A percentile compares a stretch with the other conserved stretches of the same genome.
phyloP scores from a whole-genome alignment of 2,113 vertebrate genomes.

The Leucopternis melanops region DNA sequence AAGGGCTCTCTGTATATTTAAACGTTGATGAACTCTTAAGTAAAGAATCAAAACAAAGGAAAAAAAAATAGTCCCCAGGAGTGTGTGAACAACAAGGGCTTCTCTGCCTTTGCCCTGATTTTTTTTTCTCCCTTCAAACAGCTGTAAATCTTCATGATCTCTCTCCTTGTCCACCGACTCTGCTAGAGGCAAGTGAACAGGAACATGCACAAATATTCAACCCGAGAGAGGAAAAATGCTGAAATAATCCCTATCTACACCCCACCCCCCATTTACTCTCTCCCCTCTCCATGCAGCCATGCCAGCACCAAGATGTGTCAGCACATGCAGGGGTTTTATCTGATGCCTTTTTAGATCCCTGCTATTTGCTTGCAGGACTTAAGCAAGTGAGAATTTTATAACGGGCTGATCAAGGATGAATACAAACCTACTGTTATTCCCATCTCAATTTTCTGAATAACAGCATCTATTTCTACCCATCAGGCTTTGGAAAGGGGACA shows the following conservation, averaged over 20 bases:
- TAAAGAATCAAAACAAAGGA: conserved; percentile 43
- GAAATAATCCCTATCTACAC: neutral
- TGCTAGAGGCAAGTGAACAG: neutral
- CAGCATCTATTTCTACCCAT: neutral
- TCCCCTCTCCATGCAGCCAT: neutral
- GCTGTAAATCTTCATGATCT: neutral
- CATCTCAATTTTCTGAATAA: neutral
- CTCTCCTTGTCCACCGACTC: neutral
- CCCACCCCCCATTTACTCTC: neutral
- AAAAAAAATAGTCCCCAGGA: neutral
- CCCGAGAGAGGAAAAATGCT: neutral
- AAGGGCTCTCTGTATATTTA: neutral
- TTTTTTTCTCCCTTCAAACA: neutral
- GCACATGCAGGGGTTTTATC: neutral
- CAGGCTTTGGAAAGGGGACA: neutral
- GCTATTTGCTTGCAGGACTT: neutral
- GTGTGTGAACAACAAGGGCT: neutral
- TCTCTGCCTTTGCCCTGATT: neutral
- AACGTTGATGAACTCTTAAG: conserved; percentile 19
- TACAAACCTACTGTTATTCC: neutral
- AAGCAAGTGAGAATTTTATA: neutral
- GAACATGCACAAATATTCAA: neutral
- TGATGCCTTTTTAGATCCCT: neutral
- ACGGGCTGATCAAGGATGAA: neutral
- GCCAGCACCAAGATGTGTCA: neutral